Conservation (phyloP, 2,888 invertebrate genomes). For the Tridacna gigas region DNA sequence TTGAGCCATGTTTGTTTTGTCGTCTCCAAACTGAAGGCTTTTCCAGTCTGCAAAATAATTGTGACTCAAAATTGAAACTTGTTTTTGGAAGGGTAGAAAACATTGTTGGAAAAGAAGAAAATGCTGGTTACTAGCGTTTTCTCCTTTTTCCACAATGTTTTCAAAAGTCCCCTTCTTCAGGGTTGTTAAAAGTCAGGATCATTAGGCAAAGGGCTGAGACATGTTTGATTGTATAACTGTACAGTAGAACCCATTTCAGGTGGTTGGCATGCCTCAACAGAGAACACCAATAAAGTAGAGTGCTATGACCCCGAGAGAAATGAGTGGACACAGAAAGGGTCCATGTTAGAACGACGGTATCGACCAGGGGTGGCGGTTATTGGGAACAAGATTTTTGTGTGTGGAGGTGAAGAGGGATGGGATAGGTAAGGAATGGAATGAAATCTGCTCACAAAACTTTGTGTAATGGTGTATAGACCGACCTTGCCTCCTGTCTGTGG, state of each 20-base stretch:
- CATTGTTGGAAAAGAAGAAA: background rate
- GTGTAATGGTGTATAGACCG: too few species aligned
- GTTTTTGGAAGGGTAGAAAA: background rate
- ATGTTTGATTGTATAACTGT: background rate
- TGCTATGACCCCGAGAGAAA: slow-evolving; percentile 85
- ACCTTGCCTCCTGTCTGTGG: too few species aligned
- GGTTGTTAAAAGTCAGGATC: background rate
- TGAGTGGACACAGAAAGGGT: slow-evolving; percentile 85
- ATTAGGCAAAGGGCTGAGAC: background rate
- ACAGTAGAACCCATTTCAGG: slow-evolving; percentile 77
- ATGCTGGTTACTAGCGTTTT: background rate
- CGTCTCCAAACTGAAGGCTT: too few species aligned
- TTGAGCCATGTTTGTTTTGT: too few species aligned
- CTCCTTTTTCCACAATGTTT: background rate
- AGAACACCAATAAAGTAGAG: slow-evolving; percentile 86
- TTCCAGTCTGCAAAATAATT: too few species aligned
- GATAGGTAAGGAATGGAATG: slow-evolving; percentile 79
- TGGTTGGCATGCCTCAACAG: slow-evolving; percentile 86
- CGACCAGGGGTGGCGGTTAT: slow-evolving; percentile 86
- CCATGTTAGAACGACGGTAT: slow-evolving; percentile 86
- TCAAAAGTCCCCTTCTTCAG: background rate
- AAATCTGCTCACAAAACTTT: too few species aligned
- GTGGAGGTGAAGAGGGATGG: slow-evolving; percentile 87
- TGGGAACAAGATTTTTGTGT: slow-evolving; percentile 85
- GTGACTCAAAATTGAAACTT: too few species aligned